These are phyloP conservation scores for Magallana gigas DNA, from an alignment of 1,140 invertebrate genomes.

Conservation along the genomic window DNA sequence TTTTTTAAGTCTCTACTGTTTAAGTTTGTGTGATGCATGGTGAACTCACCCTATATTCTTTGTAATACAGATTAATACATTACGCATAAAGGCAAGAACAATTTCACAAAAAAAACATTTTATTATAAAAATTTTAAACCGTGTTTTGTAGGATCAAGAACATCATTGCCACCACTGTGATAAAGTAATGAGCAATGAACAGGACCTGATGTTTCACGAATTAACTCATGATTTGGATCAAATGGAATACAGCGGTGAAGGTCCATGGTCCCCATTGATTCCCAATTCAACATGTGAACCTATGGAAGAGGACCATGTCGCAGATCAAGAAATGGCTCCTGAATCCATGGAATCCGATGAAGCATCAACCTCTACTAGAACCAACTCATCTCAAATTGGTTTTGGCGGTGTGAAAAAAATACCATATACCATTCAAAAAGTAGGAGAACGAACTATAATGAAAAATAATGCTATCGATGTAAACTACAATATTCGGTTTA, in stretches of 20 bases:
- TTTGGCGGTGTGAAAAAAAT: not conserved
- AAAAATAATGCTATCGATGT: constrained; percentile 32
- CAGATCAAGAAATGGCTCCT: not conserved
- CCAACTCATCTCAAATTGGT: not conserved
- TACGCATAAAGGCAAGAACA: not conserved
- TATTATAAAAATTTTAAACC: not conserved
- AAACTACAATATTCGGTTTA: constrained; percentile 4
- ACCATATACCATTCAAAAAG: constrained; percentile 12
- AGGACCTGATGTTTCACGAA: not conserved
- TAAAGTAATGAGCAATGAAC: not conserved
- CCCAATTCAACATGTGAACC: not conserved
- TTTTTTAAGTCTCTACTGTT: not conserved
- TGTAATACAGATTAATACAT: not conserved
- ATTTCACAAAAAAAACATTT: not conserved
- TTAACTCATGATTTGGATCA: not conserved
- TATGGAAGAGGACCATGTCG: not conserved
- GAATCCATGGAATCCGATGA: not conserved
- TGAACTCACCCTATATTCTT: no score
- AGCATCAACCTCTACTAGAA: not conserved
- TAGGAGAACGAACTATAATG: not conserved
- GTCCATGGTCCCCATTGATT: not conserved
- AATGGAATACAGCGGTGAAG: not conserved
- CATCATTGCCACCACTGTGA: not conserved
- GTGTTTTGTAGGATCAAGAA: not conserved
- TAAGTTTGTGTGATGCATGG: no score